Evolutionary conservation across 2,888 invertebrate species (phyloP), one percentile per base, ranked within the genome.

Genomic region (Isoperla grammatica): DNA sequence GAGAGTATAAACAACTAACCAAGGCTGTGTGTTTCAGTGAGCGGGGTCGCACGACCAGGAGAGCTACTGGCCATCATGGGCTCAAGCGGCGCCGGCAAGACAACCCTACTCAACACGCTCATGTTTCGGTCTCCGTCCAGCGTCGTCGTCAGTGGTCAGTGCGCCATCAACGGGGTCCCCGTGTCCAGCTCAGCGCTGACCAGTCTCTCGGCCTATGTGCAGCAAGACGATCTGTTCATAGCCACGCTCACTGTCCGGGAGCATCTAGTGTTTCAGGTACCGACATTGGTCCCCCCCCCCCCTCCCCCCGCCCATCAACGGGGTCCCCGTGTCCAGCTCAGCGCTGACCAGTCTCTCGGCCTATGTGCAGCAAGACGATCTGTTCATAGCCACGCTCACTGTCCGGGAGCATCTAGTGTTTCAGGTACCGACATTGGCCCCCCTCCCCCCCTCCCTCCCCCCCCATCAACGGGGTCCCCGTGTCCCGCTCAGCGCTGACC

Each of bases 191-290:
- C 83, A 61, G 82, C 84, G 40, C 78, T 89, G 69, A 86, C 86
- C 56, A 86, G 88, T 8, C 79, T 90, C 37, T 89, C 90, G 15
- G 94, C 93, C 0, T 96, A 95, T 69, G 94, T 96, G 0, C 95
- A 95, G 71, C 96, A 96, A 72, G 90, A 95, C 68, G 95, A 96
- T 74, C 76, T 95, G 56, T 96, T 96, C 71, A 88, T 96, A 66
- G 91, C 92, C 0, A 90, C 90, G 0, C 77, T 96, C 49, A 95
- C 95, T 1, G 94, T 95, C 0, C 80, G 81, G 63, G 95, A 96
- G 70, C 95, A 95, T 75, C 81, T 96, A 4, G 81, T 88, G 50
- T 95, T 95, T 71, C 90, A 91, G 79, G 89, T 87, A 29, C 8
- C 8, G 29, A 29, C 8, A 29, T 29, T 8, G 29, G 29, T 29